A percentile compares a stretch with the other conserved stretches of the same genome.
Evolutionary conservation across 2,113 vertebrate genomes (phyloP).

Genomic region (Otocyon megalotis): DNA sequence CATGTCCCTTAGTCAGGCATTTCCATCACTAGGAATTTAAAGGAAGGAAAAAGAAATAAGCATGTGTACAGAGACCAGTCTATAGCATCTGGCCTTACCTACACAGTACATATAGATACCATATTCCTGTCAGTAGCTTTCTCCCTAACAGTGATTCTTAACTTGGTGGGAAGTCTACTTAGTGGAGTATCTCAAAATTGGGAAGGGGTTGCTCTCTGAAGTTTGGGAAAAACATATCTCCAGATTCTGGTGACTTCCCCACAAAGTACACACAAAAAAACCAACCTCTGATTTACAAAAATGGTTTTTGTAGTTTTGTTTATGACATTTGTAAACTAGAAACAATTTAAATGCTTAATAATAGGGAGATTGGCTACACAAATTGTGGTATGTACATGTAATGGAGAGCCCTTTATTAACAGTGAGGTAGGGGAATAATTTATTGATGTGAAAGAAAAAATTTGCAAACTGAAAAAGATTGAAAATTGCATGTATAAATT

Average conservation of each 20-base stretch:
- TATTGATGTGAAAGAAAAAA: neutral
- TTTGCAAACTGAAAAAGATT: neutral
- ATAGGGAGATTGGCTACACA: neutral
- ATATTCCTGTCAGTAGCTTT: neutral
- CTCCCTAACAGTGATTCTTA: neutral
- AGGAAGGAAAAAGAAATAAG: neutral
- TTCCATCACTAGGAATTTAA: conserved; percentile 74
- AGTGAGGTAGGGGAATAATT: neutral
- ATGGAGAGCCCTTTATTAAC: neutral
- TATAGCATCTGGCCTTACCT: neutral
- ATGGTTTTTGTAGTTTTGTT: neutral
- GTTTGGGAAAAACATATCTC: neutral
- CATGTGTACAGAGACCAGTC: neutral
- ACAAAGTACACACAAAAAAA: neutral
- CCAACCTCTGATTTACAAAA: neutral
- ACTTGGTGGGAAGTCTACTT: neutral
- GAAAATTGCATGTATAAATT: neutral
- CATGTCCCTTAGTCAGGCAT: conserved; percentile 76
- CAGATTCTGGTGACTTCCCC: neutral
- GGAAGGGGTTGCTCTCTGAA: neutral
- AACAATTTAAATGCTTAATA: neutral
- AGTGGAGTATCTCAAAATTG: neutral
- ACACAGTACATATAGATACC: neutral
- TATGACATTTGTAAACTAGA: neutral
- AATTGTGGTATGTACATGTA: neutral